A percentile compares a stretch with the other conserved stretches of the same genome.
Evolutionary conservation across 2,797 vertebrate species (phyloP).

Genomic region (Chloroceryle amazona): DNA sequence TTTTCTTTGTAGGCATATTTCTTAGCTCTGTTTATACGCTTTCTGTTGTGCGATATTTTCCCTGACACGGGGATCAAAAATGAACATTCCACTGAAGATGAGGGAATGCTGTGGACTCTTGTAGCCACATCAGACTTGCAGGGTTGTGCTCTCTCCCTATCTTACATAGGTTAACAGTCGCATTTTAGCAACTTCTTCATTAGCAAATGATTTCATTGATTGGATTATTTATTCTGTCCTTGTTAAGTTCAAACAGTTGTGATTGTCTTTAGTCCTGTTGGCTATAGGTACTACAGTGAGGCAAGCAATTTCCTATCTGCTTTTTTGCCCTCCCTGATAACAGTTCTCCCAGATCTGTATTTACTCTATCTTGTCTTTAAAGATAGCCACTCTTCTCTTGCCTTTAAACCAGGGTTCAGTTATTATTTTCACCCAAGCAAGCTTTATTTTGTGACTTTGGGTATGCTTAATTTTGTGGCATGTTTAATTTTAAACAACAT

Average conservation of each 20-base stretch:
- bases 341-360: neutral
- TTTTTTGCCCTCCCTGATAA: neutral
- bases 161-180: neutral
- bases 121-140: neutral
- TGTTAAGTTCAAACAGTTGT: neutral
- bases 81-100: neutral
- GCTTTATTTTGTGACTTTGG: neutral
- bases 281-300: too few relatives aligned
- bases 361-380: neutral
- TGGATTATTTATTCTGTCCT: neutral
- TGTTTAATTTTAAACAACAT: neutral
- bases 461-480: neutral
- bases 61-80: neutral
- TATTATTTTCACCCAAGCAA: neutral
- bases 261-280: neutral
- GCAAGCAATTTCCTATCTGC: neutral
- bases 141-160: neutral
- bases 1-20: neutral
- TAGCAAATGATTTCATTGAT: neutral
- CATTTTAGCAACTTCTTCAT: neutral
- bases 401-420: neutral
- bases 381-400: neutral
- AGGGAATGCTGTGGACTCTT: neutral
- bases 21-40: neutral
- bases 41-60: neutral